Percentiles rank a stretch among this genome's conserved stretches.
Evolutionary conservation across 2,888 invertebrate species (phyloP).

Genomic region (Mongoloraphidia duomilia): DNA sequence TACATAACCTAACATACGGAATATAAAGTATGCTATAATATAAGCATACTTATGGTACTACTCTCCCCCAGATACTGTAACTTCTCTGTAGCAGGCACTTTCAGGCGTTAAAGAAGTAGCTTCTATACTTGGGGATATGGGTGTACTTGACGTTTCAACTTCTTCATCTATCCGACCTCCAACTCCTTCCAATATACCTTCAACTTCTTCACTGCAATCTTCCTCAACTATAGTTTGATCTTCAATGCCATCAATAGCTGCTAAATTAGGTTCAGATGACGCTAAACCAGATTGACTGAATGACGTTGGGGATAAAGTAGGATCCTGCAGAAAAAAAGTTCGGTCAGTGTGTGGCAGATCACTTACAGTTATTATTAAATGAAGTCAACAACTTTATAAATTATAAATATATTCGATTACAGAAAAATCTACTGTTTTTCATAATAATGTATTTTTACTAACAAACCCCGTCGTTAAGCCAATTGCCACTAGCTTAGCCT

Average conservation of each 20-base stretch:
- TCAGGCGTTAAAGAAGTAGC: conserved; percentile 29
- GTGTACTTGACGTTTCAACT: conserved; percentile 24
- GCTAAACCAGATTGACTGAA: conserved; percentile 1
- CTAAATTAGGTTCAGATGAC: conserved; percentile 6
- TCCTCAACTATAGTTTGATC: conserved; percentile 21
- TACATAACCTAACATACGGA: too few species aligned
- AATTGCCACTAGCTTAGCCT: too few species aligned
- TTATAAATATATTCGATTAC: too few species aligned
- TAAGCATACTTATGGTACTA: conserved; percentile 14
- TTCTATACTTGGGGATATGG: conserved; percentile 29
- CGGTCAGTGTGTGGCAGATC: too few species aligned
- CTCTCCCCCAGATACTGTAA: conserved; percentile 37
- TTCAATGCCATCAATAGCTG: conserved; percentile 1
- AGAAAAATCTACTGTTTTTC: too few species aligned
- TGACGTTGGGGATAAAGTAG: conserved; percentile 2
- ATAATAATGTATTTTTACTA: too few species aligned
- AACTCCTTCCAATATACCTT: conserved; percentile 17
- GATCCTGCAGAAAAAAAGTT: not conserved
- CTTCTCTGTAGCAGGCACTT: conserved; percentile 33
- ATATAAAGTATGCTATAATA: too few species aligned
- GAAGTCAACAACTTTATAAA: conserved; percentile 7
- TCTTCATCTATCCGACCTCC: conserved; percentile 20
- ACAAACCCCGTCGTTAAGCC: too few species aligned
- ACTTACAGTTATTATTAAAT: conserved; percentile 24
- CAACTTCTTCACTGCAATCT: conserved; percentile 20